Evolutionary conservation across 2,797 vertebrate genomes (phyloP).

Genomic region (Selene dorsalis): DNA sequence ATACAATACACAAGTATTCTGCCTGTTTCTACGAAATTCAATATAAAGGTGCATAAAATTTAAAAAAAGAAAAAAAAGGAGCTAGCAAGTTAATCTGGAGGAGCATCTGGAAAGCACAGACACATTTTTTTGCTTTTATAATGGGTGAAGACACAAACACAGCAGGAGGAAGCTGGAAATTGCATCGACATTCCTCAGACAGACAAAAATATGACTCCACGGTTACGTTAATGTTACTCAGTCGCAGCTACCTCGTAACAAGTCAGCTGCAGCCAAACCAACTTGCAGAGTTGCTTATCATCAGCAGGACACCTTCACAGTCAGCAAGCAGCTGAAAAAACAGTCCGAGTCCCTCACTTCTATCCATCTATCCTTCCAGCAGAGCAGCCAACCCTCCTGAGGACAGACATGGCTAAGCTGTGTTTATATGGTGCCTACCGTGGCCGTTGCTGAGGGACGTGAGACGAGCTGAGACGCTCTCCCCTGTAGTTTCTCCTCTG

Average conservation of each 20-base stretch:
- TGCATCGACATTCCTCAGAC: neutral
- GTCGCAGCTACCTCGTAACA: neutral
- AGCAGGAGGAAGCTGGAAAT: neutral
- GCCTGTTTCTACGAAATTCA: too few species aligned
- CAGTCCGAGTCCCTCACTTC: constrained; percentile 1
- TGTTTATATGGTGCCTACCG: constrained; percentile 48
- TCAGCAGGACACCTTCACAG: neutral
- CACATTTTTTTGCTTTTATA: neutral
- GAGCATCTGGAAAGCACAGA: neutral
- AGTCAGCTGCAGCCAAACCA: neutral
- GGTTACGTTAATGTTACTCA: neutral
- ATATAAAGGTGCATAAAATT: too few species aligned
- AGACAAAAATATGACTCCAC: neutral
- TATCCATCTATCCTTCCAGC: neutral
- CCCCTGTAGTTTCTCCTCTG: constrained; percentile 61
- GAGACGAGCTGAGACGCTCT: constrained; percentile 65
- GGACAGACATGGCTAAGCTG: neutral
- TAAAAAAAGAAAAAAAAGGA: too few species aligned
- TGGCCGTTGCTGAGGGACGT: constrained; percentile 87
- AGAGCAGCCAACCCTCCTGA: constrained; percentile 4
- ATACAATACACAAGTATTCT: too few species aligned
- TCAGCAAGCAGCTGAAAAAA: constrained; percentile 27
- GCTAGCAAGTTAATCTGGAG: neutral
- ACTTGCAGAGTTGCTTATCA: neutral
- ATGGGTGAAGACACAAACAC: neutral